Evolutionary conservation across 2,888 invertebrate species (phyloP), one percentile per base, ranked within the genome.

Genomic region (Malacosoma neustria): DNA sequence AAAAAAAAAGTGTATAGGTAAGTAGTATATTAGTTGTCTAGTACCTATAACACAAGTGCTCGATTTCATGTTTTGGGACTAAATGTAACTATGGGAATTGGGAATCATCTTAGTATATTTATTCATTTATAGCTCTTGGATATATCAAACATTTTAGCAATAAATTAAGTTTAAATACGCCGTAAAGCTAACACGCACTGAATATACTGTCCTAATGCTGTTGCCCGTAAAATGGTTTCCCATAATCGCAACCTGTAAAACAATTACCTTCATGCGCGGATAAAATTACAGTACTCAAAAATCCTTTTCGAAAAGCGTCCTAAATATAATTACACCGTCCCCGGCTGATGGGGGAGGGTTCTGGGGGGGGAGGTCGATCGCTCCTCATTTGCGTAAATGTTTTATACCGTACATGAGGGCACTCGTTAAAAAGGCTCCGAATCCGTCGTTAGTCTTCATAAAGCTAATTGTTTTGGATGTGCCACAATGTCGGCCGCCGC

Each of bases 391-490:
- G 13, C 13, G 32, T 32, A 32, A 32, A 32, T 32, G 32, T 32
- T 13, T 32, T 32, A 13, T 6, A 4, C 31, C 7, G 13, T 32
- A 13, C 13, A 32, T 13, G 14, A 32, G 32, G 12, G 14, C 9
- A 9, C 1, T 32, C 32, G 13, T 32, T 32, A 13, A n/a, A 13
- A 32, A 32, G 32, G 32, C 22, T 22, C 22, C 22, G 22, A 22
- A 22, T 22, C 22, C 22, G 22, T 22, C 22, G 22, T 22, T 22
- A 22, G 22, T 22, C 22, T 22, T 22, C 22, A 22, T 22, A 22
- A 22, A 48, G 45, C 51, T 60, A 60, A 61, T 61, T 61, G 56
- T 51, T 48, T 42, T 44, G 52, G 46, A 46, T 46, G 30, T 34
- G 39, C 43, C 40, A 39, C 41, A 33, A 33, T 7, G 7, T 22